Evolutionary conservation across 2,888 invertebrate species (phyloP).

Genomic region (Enoplolaimus lenunculus): DNA sequence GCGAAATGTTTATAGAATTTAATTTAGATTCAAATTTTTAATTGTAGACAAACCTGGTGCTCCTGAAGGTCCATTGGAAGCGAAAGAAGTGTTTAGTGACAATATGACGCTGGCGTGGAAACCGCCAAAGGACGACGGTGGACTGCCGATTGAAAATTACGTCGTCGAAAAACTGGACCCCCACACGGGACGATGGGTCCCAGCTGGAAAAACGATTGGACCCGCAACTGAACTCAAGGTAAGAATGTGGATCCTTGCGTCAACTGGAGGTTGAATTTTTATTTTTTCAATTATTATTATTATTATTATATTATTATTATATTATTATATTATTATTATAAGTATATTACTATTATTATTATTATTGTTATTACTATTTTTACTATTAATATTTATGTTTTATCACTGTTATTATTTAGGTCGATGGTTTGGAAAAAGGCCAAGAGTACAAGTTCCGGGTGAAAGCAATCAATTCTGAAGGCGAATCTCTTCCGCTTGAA

Average conservation of each 20-base stretch:
- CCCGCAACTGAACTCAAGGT: background rate
- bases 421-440: constrained; percentile 77
- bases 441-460: constrained; percentile 96
- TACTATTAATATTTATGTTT: too few relatives aligned
- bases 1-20: too few relatives aligned
- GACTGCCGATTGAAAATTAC: constrained; percentile 77
- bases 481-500: constrained; percentile 85
- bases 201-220: constrained; percentile 53
- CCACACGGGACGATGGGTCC: constrained; percentile 87
- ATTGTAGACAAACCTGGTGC: constrained; percentile 41
- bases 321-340: too few relatives aligned
- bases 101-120: constrained; percentile 82
- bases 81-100: constrained; percentile 72
- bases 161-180: constrained; percentile 92
- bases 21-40: too few relatives aligned
- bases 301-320: too few relatives aligned
- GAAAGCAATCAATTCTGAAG: constrained; percentile 89
- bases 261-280: too few relatives aligned
- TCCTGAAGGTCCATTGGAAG: constrained; percentile 56
- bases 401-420: too few relatives aligned
- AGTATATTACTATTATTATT: too few relatives aligned
- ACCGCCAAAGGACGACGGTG: constrained; percentile 71
- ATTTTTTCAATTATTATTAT: too few relatives aligned
- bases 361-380: too few relatives aligned
- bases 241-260: too few relatives aligned